phyloP scores from a whole-genome alignment of 2,797 vertebrate genomes.

The Enteromius argenteus region DNA sequence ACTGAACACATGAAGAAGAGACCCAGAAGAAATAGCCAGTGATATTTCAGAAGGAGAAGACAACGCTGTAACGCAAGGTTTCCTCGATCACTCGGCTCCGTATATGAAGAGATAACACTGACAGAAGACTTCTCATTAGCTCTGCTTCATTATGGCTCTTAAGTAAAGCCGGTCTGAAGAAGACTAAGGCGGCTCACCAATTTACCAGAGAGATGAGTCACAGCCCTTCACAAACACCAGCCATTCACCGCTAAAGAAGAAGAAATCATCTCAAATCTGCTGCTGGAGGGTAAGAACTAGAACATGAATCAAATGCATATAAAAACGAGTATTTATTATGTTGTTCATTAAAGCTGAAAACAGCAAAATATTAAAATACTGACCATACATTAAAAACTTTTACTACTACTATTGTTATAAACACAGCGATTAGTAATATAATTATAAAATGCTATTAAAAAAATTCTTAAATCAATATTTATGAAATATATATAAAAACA shows the following conservation, averaged over 20 bases:
- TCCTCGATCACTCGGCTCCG: neutral
- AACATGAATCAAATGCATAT: neutral
- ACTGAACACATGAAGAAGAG: constrained; percentile 13
- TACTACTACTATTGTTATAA: neutral
- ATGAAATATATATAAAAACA: neutral
- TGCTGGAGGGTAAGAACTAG: neutral
- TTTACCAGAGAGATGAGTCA: constrained; percentile 14
- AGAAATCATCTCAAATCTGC: no score
- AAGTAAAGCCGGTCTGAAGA: constrained; percentile 46
- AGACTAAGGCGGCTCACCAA: constrained; percentile 17
- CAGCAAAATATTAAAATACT: neutral
- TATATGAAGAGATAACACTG: constrained; percentile 13
- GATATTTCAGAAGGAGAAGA: constrained; percentile 10
- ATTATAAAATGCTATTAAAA: neutral
- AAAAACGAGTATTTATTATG: neutral
- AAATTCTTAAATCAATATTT: neutral
- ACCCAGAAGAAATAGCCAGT: neutral
- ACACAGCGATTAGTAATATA: no score
- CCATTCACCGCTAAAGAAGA: neutral
- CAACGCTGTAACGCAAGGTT: neutral
- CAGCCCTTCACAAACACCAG: constrained; percentile 22
- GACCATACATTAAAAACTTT: neutral
- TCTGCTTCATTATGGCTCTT: constrained; percentile 48
- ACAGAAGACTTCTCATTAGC: constrained; percentile 32
- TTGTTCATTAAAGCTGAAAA: neutral